These are phyloP conservation scores for Xylota segnis DNA, from an alignment of 2,888 invertebrate genomes.

Conservation along the genomic window DNA sequence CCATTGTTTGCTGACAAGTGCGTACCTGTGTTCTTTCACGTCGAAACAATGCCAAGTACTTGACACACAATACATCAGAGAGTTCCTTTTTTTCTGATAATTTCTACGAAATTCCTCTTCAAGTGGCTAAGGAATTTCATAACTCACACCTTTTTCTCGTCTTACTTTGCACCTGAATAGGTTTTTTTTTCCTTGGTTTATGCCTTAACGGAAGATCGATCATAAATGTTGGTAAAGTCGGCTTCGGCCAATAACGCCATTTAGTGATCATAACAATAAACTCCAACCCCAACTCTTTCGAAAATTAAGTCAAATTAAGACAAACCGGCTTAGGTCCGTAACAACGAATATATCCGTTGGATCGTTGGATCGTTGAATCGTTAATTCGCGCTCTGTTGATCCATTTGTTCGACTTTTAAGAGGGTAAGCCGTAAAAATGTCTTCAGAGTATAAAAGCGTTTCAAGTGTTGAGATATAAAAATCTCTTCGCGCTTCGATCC, in stretches of 20 bases:
- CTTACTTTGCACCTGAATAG: constrained; percentile 24
- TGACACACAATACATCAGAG: constrained; percentile 51
- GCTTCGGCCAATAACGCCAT: constrained; percentile 34
- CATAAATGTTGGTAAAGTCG: constrained; percentile 32
- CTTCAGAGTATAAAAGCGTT: constrained; percentile 16
- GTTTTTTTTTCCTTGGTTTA: constrained; percentile 1
- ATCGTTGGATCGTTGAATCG: constrained; percentile 26
- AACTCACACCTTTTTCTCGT: constrained; percentile 45
- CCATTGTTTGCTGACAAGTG: constrained; percentile 56
- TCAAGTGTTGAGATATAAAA: constrained; percentile 43
- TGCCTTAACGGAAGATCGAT: constrained; percentile 1
- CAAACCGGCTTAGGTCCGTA: constrained; percentile 39
- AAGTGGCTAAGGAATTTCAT: constrained; percentile 50
- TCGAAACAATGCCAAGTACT: constrained; percentile 59
- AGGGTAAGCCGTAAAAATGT: constrained; percentile 38
- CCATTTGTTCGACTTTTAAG: constrained; percentile 50
- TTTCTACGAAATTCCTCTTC: constrained; percentile 54
- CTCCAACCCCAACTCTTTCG: not conserved
- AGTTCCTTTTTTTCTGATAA: constrained; percentile 8
- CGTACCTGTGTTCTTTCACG: constrained; percentile 54
- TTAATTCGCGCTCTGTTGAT: constrained; percentile 37
- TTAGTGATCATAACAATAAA: constrained; percentile 40
- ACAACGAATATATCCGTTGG: not conserved
- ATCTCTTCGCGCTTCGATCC: constrained; percentile 54
- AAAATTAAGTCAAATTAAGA: constrained; percentile 42